Evolutionary conservation across 2,113 vertebrate genomes (phyloP).

Genomic region (Caracal caracal): DNA sequence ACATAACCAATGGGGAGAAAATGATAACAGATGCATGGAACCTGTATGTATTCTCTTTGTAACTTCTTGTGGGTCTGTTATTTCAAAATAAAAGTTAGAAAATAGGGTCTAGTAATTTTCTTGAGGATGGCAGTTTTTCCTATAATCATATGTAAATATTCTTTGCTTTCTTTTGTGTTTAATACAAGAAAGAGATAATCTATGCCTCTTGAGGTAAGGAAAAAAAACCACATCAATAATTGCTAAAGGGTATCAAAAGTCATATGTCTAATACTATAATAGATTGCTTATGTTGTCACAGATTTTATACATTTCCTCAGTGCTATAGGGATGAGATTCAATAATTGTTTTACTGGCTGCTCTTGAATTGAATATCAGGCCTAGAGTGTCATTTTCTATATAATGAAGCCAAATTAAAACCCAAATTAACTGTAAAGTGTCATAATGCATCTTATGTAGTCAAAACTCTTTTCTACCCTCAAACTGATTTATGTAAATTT

Average conservation of each 20-base stretch:
- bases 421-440: conserved; percentile 17
- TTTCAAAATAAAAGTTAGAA: background rate
- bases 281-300: background rate
- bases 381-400: background rate
- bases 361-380: conserved; percentile 22
- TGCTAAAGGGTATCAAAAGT: background rate
- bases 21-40: background rate
- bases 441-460: conserved; percentile 9
- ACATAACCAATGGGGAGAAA: background rate
- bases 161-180: background rate
- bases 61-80: background rate
- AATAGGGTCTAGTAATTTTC: background rate
- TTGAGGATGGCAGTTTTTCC: background rate
- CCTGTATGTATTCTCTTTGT: background rate
- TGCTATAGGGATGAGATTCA: background rate
- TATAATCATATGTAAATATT: background rate
- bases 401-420: conserved; percentile 50
- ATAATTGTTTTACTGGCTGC: background rate
- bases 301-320: background rate
- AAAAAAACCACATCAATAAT: background rate
- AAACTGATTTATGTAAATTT: conserved; percentile 48
- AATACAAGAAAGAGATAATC: background rate
- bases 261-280: background rate
- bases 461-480: background rate
- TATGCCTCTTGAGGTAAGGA: background rate